phyloP scores from a whole-genome alignment of 2,797 vertebrate genomes.

The Leuciscus waleckii region DNA sequence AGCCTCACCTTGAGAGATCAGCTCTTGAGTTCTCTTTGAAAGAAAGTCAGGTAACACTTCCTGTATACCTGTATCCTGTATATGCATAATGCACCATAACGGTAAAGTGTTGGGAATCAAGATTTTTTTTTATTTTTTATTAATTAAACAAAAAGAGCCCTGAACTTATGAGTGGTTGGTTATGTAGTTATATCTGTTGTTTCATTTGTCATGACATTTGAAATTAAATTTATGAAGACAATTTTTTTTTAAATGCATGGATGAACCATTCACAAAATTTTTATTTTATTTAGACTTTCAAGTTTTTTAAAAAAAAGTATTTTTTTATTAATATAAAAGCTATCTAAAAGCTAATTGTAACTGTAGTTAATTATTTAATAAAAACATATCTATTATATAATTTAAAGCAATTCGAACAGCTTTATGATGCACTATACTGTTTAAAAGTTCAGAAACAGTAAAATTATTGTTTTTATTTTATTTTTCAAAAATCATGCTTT shows the following conservation, averaged over 20 bases:
- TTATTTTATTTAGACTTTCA: neutral
- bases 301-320: neutral
- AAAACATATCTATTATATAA: neutral
- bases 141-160: neutral
- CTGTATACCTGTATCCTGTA: neutral
- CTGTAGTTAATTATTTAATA: neutral
- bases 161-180: neutral
- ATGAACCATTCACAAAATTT: neutral
- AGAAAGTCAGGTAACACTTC: neutral
- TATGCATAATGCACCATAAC: neutral
- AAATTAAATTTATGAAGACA: neutral
- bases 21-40: neutral
- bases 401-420: neutral
- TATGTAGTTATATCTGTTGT: neutral
- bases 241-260: neutral
- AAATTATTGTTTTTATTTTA: neutral
- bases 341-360: neutral
- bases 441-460: neutral
- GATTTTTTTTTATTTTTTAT: neutral
- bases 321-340: neutral
- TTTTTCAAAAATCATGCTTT: neutral
- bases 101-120: neutral
- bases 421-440: too few species aligned
- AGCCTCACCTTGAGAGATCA: conserved; percentile 31
- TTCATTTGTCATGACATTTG: neutral